Conservation (phyloP, 2,797 vertebrate genomes). For the Champsocephalus gunnari region DNA sequence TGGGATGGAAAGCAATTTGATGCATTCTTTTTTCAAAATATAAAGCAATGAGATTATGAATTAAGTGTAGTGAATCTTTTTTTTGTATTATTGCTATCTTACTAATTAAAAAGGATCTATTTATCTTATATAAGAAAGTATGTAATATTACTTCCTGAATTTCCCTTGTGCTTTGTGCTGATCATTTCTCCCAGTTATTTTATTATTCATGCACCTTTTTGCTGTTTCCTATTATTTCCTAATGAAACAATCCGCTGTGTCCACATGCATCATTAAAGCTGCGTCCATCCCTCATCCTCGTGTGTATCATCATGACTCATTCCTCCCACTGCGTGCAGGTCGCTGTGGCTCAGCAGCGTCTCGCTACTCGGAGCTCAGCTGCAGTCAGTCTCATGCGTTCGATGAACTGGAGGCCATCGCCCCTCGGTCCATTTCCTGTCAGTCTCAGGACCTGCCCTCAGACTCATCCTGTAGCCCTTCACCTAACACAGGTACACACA, state of each 20-base stretch:
- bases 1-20: background rate
- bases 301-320: slow-evolving; percentile 4
- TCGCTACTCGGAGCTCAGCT: slow-evolving; percentile 68
- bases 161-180: background rate
- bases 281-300: slow-evolving; percentile 21
- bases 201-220: slow-evolving; percentile 3
- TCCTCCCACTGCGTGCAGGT: slow-evolving; percentile 59
- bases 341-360: slow-evolving; percentile 47
- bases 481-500: slow-evolving; percentile 69
- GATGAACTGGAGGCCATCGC: slow-evolving; percentile 80
- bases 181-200: background rate
- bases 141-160: background rate
- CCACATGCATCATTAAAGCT: slow-evolving; percentile 9
- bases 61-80: too few relatives aligned
- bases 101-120: background rate
- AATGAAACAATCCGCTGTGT: slow-evolving; percentile 16
- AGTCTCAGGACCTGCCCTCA: slow-evolving; percentile 60
- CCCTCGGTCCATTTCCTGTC: slow-evolving; percentile 65
- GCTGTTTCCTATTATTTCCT: slow-evolving; percentile 22
- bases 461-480: slow-evolving; percentile 56
- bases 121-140: background rate
- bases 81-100: background rate
- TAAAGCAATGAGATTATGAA: too few relatives aligned
- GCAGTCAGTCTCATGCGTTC: slow-evolving; percentile 69
- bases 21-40: background rate